Percentiles rank a stretch among this genome's conserved stretches.
Evolutionary conservation across 2,113 vertebrate species (phyloP).

Genomic region (Rhipidura dahli): DNA sequence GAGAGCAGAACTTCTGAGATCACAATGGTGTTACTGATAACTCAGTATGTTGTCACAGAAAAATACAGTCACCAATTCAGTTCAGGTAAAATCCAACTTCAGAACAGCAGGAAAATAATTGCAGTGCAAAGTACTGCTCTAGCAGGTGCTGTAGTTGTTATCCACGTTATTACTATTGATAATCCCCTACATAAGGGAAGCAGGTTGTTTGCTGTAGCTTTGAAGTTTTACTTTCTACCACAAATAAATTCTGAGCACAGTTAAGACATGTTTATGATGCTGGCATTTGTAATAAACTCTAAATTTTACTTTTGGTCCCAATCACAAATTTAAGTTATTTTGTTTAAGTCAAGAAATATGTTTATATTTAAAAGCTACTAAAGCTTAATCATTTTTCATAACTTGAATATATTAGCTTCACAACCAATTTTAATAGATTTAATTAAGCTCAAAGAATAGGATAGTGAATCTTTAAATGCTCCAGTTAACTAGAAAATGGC

Average conservation of each 20-base stretch:
- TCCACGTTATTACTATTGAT: neutral
- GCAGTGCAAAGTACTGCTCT: neutral
- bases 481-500: slow-evolving; percentile 70
- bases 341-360: neutral
- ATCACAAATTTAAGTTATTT: neutral
- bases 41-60: neutral
- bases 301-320: neutral
- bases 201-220: neutral
- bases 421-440: slow-evolving; percentile 23
- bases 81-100: neutral
- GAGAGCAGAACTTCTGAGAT: neutral
- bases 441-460: slow-evolving; percentile 55
- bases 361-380: neutral
- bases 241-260: neutral
- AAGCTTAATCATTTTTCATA: neutral
- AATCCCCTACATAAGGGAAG: neutral
- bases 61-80: neutral
- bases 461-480: slow-evolving; percentile 66
- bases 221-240: neutral
- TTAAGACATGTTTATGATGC: neutral
- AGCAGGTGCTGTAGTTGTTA: neutral
- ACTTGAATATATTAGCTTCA: slow-evolving; percentile 34
- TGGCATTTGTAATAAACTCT: neutral
- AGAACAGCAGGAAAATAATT: neutral
- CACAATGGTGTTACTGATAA: neutral